Percentiles rank a stretch among this genome's conserved stretches.
Evolutionary conservation across 2,888 invertebrate species (phyloP).

Genomic region (Dicranocentrus wangi): DNA sequence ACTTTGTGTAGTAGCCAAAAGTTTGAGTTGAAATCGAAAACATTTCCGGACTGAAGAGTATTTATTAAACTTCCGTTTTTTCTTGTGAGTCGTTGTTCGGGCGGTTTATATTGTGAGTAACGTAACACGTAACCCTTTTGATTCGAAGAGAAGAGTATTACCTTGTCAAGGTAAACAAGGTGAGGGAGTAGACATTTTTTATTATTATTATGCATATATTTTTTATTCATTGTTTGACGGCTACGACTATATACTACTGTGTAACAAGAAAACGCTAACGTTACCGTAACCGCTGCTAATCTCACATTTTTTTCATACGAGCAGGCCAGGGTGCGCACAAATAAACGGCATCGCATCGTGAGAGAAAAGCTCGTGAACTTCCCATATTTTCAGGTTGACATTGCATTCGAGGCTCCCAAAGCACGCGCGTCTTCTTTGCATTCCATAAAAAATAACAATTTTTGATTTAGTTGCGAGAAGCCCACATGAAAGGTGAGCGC

Average conservation of each 20-base stretch:
- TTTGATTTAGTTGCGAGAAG: neutral
- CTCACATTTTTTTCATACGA: too few relatives aligned
- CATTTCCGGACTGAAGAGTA: too few relatives aligned
- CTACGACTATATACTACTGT: too few relatives aligned
- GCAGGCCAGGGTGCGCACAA: neutral
- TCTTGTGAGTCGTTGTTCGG: neutral
- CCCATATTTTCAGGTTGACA: constrained; percentile 49
- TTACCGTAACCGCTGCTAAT: too few relatives aligned
- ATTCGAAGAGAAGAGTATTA: neutral
- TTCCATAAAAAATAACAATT: neutral
- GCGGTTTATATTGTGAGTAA: too few relatives aligned
- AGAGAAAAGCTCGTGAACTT: constrained; percentile 52
- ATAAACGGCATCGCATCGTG: constrained; percentile 27
- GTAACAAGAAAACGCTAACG: too few relatives aligned
- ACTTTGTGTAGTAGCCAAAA: neutral
- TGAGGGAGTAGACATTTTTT: neutral
- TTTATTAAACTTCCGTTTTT: too few relatives aligned
- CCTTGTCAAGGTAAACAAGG: constrained; percentile 61
- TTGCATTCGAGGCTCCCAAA: constrained; percentile 31
- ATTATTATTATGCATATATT: too few relatives aligned
- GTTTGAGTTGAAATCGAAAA: too few relatives aligned
- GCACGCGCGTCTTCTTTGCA: constrained; percentile 14
- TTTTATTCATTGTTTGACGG: too few relatives aligned
- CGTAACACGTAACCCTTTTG: too few relatives aligned
- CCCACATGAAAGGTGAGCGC: constrained; percentile 41